Evolutionary conservation across 2,797 vertebrate species (phyloP).

Genomic region (Pipistrellus kuhlii): DNA sequence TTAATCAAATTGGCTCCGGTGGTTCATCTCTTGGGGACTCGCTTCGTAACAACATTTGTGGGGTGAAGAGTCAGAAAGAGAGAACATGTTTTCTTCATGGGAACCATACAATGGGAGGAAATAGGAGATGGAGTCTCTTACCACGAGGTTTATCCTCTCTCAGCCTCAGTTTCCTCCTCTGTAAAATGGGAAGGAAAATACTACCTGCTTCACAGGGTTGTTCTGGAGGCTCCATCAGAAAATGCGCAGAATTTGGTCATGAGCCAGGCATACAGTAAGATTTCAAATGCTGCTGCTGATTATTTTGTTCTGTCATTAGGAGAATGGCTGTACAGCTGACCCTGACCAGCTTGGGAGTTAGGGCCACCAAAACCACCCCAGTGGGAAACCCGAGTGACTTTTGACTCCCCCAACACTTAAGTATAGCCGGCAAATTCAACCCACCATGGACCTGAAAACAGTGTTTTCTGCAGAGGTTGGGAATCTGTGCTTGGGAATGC

Average conservation of each 20-base stretch:
- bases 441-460: neutral
- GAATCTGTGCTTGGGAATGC: neutral
- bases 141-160: neutral
- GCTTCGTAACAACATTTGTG: neutral
- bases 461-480: neutral
- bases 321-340: neutral
- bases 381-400: neutral
- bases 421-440: neutral
- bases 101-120: neutral
- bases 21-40: no score
- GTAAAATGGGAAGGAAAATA: conserved; percentile 14
- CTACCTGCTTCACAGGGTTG: neutral
- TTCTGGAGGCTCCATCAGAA: neutral
- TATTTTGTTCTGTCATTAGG: neutral
- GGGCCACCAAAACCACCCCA: neutral
- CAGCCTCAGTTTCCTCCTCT: neutral
- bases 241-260: neutral
- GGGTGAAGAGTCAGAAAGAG: neutral
- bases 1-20: no score
- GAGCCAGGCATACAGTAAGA: neutral
- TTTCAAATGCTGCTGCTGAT: neutral
- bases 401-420: neutral
- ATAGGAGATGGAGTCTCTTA: neutral
- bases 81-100: neutral
- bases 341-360: no score